A percentile compares a stretch with the other conserved stretches of the same genome.
Evolutionary conservation across 2,797 vertebrate species (phyloP).

Genomic region (Podarcis lilfordi): DNA sequence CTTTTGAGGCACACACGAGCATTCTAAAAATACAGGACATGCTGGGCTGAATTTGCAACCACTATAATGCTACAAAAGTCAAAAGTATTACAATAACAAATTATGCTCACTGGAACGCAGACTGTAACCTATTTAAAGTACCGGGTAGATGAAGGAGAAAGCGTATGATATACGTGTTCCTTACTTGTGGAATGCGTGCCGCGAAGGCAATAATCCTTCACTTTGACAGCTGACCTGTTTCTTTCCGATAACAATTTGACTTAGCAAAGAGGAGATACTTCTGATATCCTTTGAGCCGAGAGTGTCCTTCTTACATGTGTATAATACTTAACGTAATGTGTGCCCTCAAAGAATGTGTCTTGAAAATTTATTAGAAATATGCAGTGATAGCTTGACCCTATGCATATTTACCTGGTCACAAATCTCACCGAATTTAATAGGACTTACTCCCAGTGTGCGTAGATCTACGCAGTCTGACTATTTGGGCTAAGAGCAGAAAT

Average conservation of each 20-base stretch:
- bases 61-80: background rate
- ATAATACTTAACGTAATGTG: background rate
- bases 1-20: background rate
- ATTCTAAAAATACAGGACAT: slow-evolving; percentile 17
- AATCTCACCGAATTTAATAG: background rate
- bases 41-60: background rate
- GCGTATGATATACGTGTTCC: slow-evolving; percentile 7
- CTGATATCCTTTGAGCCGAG: background rate
- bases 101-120: background rate
- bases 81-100: background rate
- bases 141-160: background rate
- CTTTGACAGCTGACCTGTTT: slow-evolving; percentile 26
- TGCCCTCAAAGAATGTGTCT: background rate
- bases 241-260: background rate
- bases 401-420: background rate
- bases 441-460: background rate
- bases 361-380: background rate
- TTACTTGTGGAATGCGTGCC: background rate
- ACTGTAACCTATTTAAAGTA: slow-evolving; percentile 25
- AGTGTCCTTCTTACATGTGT: background rate
- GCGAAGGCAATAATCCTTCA: slow-evolving; percentile 9
- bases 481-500: background rate
- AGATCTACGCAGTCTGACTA: background rate
- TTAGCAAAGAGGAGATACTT: background rate
- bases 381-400: background rate